Conservation (phyloP, 2,797 vertebrate species). For the Peromyscus melanophrys region DNA sequence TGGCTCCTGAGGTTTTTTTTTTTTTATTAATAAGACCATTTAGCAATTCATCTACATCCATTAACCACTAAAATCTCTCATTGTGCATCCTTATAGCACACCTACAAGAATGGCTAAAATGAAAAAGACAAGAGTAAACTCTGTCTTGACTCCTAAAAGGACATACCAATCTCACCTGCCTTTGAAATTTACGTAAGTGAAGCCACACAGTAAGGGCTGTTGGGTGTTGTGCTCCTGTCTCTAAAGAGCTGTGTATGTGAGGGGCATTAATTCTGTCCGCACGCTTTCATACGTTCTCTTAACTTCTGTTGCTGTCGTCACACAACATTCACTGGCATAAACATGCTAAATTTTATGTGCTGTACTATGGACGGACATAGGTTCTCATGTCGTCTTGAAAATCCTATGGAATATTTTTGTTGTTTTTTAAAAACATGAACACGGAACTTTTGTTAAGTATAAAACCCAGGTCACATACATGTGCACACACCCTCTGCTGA, state of each 20-base stretch:
- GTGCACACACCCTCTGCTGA: neutral
- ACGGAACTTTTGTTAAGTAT: neutral
- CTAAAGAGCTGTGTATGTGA: neutral
- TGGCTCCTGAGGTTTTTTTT: too few relatives aligned
- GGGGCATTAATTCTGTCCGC: neutral
- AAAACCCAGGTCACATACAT: neutral
- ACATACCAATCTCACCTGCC: neutral
- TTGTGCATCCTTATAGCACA: neutral
- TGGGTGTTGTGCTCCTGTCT: neutral
- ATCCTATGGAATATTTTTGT: neutral
- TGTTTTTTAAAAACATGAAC: neutral
- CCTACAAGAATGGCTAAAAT: too few relatives aligned
- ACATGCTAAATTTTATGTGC: neutral
- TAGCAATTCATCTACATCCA: too few relatives aligned
- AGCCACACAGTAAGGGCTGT: neutral
- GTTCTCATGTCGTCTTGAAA: neutral
- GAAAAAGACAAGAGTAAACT: neutral
- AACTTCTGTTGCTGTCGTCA: neutral
- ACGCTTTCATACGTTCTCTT: neutral
- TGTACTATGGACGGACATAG: neutral
- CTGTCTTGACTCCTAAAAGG: neutral
- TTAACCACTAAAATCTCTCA: neutral
- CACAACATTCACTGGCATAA: neutral
- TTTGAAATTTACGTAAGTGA: conserved; percentile 47
- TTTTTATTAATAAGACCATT: too few relatives aligned